Conservation (phyloP, 2,888 invertebrate species). For the Pollenia angustigena region DNA sequence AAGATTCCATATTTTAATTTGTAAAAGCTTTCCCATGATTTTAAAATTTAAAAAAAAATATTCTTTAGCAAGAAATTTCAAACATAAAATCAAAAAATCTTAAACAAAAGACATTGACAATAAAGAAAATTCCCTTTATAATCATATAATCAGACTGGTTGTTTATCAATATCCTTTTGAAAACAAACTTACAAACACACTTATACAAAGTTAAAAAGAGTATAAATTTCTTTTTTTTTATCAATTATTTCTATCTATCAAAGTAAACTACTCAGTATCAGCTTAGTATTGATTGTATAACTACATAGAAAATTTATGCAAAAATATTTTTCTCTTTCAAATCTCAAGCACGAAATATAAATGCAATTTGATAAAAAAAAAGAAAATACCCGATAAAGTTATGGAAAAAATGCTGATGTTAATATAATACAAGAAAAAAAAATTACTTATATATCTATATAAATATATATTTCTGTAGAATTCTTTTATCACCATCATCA, state of each 20-base stretch:
- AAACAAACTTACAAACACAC: neutral
- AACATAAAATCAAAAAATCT: neutral
- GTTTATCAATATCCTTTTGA: neutral
- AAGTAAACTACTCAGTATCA: neutral
- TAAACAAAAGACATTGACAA: neutral
- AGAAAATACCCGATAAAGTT: neutral
- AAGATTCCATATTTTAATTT: no score
- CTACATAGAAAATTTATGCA: conserved; percentile 31
- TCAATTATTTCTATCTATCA: conserved; percentile 9
- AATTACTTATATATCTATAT: neutral
- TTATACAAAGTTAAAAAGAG: neutral
- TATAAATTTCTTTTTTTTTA: neutral
- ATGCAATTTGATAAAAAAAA: neutral
- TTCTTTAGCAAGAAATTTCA: neutral
- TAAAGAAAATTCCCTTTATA: neutral
- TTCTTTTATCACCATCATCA: neutral
- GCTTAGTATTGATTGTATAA: conserved; percentile 38
- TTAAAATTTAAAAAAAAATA: neutral
- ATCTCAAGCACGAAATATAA: conserved; percentile 8
- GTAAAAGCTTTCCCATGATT: neutral
- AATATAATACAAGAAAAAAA: neutral
- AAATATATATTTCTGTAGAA: no score
- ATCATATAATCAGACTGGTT: neutral
- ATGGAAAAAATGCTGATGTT: conserved; percentile 1
- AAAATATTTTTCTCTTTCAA: conserved; percentile 30